Percentiles rank a stretch among this genome's conserved stretches.
Evolutionary conservation across 2,797 vertebrate species (phyloP).

Genomic region (Aplochiton taeniatus): DNA sequence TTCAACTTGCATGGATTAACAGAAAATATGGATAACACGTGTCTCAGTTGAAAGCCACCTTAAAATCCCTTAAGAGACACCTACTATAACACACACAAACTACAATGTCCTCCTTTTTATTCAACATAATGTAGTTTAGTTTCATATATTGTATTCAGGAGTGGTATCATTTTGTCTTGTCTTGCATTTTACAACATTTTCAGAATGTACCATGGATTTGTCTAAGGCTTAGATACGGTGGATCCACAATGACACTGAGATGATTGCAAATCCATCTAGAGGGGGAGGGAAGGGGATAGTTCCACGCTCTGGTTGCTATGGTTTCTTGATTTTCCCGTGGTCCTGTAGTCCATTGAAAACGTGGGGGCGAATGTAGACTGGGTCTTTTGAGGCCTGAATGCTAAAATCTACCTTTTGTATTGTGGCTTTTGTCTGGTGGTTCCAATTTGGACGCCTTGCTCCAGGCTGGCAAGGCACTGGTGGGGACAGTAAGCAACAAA

Average conservation of each 20-base stretch:
- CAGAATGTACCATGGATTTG: too few relatives aligned
- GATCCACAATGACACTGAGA: slow-evolving; percentile 20
- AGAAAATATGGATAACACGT: too few relatives aligned
- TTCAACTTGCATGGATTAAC: too few relatives aligned
- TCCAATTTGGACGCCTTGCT: not conserved
- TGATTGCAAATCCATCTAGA: slow-evolving; percentile 13
- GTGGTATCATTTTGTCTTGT: too few relatives aligned
- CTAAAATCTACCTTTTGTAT: slow-evolving; percentile 9
- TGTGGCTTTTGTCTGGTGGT: slow-evolving; percentile 20
- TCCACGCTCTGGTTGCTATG: not conserved
- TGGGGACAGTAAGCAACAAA: slow-evolving; percentile 14
- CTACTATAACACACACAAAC: too few relatives aligned
- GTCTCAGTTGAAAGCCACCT: too few relatives aligned
- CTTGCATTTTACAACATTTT: too few relatives aligned
- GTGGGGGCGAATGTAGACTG: not conserved
- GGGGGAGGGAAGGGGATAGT: not conserved
- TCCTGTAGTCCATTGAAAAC: slow-evolving; percentile 1
- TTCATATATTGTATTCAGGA: too few relatives aligned
- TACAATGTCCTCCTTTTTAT: too few relatives aligned
- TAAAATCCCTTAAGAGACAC: too few relatives aligned
- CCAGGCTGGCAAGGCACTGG: not conserved
- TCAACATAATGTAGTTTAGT: too few relatives aligned
- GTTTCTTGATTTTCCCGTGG: not conserved
- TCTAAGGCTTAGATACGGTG: too few relatives aligned
- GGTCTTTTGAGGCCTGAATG: slow-evolving; percentile 5